phyloP scores from a whole-genome alignment of 2,888 invertebrate species.

The Sicus ferrugineus region DNA sequence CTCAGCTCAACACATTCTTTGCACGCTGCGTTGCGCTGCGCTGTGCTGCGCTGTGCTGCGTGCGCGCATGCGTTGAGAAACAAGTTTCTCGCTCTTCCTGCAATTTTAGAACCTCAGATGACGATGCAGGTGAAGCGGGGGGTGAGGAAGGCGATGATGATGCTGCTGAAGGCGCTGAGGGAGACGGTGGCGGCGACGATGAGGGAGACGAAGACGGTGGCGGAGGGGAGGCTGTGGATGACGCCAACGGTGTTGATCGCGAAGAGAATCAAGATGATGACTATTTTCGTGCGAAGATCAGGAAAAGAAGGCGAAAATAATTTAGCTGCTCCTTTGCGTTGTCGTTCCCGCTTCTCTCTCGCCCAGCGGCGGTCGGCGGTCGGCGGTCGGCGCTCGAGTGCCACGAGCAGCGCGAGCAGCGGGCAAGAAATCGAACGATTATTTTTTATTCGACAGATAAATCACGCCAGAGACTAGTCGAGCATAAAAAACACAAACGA shows the following conservation, averaged over 20 bases:
- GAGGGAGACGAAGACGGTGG: too few species aligned
- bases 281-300: too few species aligned
- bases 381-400: too few species aligned
- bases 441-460: conserved; percentile 1
- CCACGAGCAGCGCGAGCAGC: neutral
- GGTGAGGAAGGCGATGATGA: neutral
- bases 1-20: neutral
- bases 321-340: too few species aligned
- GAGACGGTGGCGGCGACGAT: too few species aligned
- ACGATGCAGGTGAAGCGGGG: neutral
- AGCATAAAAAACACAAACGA: neutral
- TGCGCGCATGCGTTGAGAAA: neutral
- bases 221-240: too few species aligned
- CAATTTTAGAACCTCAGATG: neutral
- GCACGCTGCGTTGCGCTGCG: neutral
- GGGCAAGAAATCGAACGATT: neutral
- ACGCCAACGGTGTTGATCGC: neutral
- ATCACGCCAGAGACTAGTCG: conserved; percentile 3
- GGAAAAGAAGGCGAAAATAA: too few species aligned
- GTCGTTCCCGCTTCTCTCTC: too few species aligned
- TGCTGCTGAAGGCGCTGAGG: neutral
- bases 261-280: too few species aligned
- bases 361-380: too few species aligned
- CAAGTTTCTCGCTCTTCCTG: neutral
- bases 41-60: neutral